phyloP scores from a whole-genome alignment of 2,113 vertebrate species.

The Sprattus sprattus region DNA sequence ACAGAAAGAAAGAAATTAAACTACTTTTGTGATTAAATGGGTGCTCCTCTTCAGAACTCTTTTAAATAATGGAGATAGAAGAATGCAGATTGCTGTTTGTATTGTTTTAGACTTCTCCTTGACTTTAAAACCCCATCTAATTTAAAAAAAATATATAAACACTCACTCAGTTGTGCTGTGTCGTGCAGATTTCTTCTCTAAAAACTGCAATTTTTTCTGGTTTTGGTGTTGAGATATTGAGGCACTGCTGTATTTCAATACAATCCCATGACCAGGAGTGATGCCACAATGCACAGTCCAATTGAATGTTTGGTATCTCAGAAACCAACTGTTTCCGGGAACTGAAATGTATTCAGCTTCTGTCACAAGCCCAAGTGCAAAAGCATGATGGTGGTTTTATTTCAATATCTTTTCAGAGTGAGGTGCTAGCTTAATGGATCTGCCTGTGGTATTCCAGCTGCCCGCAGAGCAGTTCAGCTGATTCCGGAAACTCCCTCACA shows the following conservation, averaged over 20 bases:
- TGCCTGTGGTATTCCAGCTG: neutral
- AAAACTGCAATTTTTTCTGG: neutral
- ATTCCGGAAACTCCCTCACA: neutral
- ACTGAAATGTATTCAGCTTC: neutral
- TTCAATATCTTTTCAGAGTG: neutral
- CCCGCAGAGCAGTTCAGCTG: neutral
- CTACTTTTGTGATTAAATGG: neutral
- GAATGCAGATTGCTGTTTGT: neutral
- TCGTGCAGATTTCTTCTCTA: neutral
- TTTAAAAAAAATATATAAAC: neutral
- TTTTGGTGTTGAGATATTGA: neutral
- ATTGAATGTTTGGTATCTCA: neutral
- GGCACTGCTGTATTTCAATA: neutral
- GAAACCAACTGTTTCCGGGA: neutral
- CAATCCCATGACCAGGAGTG: neutral
- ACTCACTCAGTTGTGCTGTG: neutral
- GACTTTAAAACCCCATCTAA: neutral
- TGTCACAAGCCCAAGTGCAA: neutral
- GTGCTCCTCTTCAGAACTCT: neutral
- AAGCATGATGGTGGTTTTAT: neutral
- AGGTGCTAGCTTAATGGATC: neutral
- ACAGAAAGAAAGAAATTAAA: neutral
- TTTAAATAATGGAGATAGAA: neutral
- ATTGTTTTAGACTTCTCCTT: neutral
- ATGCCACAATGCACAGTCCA: neutral